Percentiles rank a stretch among this genome's conserved stretches.
Conservation (phyloP, 1,140 invertebrate species). For the Antheraea mylitta region DNA sequence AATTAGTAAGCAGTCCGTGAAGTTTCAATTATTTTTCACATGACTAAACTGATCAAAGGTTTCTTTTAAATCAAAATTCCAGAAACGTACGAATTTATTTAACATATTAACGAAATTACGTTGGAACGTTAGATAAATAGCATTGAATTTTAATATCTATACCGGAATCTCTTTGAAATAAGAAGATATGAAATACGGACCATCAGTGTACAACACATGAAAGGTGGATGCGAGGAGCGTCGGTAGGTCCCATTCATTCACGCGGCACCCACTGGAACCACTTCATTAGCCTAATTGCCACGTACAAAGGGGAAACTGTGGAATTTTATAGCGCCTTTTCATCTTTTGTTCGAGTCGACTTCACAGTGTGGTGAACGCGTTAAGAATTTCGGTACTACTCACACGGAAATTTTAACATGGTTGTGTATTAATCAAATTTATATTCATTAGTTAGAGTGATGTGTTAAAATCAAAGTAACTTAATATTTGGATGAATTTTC, state of each 20-base stretch:
- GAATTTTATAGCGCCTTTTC: conserved; percentile 72
- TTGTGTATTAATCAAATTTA: background rate
- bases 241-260: conserved; percentile 58
- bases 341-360: conserved; percentile 54
- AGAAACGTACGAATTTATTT: background rate
- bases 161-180: background rate
- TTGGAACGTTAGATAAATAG: background rate
- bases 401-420: background rate
- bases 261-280: conserved; percentile 42
- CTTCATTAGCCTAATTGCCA: conserved; percentile 76
- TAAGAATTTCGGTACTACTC: background rate
- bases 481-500: no score
- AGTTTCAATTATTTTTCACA: no score
- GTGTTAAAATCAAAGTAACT: no score
- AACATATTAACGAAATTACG: background rate
- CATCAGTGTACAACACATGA: conserved; percentile 72
- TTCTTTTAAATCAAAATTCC: background rate
- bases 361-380: conserved; percentile 15
- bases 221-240: conserved; percentile 68
- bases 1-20: no score
- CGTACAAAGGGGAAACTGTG: conserved; percentile 67
- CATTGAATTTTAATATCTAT: background rate
- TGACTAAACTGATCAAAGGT: background rate
- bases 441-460: no score
- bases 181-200: conserved; percentile 28